Percentiles rank a stretch among this genome's conserved stretches.
Evolutionary conservation across 1,140 invertebrate genomes (phyloP).

Genomic region (Paraescarpia echinospica): DNA sequence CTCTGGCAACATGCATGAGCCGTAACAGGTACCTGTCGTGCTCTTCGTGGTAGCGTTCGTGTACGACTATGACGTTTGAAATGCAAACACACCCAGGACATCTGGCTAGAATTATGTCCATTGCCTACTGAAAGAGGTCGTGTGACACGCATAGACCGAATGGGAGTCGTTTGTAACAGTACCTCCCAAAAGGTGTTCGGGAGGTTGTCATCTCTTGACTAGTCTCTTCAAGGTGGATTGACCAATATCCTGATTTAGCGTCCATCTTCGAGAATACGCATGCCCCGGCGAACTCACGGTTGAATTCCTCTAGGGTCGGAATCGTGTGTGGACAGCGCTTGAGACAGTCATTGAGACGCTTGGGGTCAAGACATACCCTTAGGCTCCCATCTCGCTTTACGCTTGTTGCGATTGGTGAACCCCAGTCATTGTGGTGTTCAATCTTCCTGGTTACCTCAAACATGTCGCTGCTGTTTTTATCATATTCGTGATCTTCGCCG

Average conservation of each 20-base stretch:
- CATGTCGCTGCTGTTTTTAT: no score
- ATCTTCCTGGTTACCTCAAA: no score
- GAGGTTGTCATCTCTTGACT: constrained; percentile 30
- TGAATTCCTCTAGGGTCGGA: no score
- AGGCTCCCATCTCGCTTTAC: no score
- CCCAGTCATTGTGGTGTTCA: no score
- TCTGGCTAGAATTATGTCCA: not conserved
- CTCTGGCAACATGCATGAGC: constrained; percentile 7
- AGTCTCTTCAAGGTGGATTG: constrained; percentile 34
- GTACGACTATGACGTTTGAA: constrained; percentile 42
- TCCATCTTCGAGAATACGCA: constrained; percentile 38
- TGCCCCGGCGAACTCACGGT: no score
- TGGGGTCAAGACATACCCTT: no score
- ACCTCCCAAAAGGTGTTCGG: not conserved
- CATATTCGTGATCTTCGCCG: no score
- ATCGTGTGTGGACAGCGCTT: no score
- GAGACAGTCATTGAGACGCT: no score
- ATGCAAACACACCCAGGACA: constrained; percentile 44
- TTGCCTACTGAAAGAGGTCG: constrained; percentile 31
- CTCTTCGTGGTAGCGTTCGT: not conserved
- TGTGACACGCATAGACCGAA: constrained; percentile 27
- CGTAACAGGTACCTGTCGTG: not conserved
- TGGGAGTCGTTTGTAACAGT: constrained; percentile 31
- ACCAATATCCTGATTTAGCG: constrained; percentile 36
- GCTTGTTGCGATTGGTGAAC: no score